Evolutionary conservation across 2,888 invertebrate species (phyloP).

Genomic region (Orchestes rusci): DNA sequence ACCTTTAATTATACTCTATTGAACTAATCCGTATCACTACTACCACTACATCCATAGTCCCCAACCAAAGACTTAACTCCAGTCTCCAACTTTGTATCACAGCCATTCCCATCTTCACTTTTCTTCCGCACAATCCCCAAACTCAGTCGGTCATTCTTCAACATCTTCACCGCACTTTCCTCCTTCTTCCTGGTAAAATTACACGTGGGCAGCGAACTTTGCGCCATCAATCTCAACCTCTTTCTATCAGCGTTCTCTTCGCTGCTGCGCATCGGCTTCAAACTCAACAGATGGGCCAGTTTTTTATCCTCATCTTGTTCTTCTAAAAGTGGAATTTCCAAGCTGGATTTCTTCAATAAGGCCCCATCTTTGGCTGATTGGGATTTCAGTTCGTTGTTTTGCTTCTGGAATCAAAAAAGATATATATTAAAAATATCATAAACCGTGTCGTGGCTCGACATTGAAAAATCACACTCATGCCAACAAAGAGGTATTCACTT

Average conservation of each 20-base stretch:
- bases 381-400: slow-evolving; percentile 68
- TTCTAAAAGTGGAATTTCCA: slow-evolving; percentile 69
- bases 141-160: slow-evolving; percentile 28
- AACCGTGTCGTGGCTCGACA: too few species aligned
- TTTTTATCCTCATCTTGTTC: slow-evolving; percentile 75
- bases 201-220: slow-evolving; percentile 38
- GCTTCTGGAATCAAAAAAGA: slow-evolving; percentile 45
- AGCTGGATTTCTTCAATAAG: slow-evolving; percentile 65
- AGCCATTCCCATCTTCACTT: background rate
- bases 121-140: slow-evolving; percentile 31
- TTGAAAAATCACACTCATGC: too few species aligned
- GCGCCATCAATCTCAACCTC: slow-evolving; percentile 37
- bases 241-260: slow-evolving; percentile 46
- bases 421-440: background rate
- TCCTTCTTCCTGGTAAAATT: slow-evolving; percentile 38
- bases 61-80: slow-evolving; percentile 15
- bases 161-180: slow-evolving; percentile 36
- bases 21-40: slow-evolving; percentile 16
- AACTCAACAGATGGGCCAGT: slow-evolving; percentile 67
- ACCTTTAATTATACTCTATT: background rate
- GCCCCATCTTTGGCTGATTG: slow-evolving; percentile 64
- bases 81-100: background rate
- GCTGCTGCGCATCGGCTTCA: slow-evolving; percentile 56
- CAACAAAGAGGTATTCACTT: background rate
- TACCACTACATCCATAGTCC: slow-evolving; percentile 19